Evolutionary conservation across 92 coral and sea anemone species (phyloP).

Genomic region (Epizoanthus illoricatus): DNA sequence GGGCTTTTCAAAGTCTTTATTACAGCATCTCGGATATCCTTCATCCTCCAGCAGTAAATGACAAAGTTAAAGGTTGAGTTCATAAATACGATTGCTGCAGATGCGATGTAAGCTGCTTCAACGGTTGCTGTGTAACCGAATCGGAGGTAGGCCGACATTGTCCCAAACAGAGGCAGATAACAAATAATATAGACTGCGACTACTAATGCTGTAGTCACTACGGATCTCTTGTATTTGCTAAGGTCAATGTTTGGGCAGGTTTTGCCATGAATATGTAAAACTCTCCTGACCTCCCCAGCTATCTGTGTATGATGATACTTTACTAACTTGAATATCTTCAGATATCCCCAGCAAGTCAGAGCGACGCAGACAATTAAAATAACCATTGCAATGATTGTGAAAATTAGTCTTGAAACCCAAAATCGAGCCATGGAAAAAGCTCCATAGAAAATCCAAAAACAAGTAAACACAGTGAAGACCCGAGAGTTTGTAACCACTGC

Average conservation of each 20-base stretch:
- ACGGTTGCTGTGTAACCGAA: not conserved
- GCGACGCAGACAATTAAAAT: not conserved
- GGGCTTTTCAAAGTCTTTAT: not conserved
- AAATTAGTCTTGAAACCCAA: not conserved
- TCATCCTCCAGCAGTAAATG: conserved; percentile 1
- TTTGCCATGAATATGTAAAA: not conserved
- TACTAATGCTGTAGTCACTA: not conserved
- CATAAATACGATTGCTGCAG: not conserved
- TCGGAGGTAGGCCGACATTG: not conserved
- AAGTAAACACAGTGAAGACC: not conserved
- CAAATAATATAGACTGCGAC: not conserved
- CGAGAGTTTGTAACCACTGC: not conserved
- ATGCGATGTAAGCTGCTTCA: not conserved
- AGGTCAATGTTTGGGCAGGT: not conserved
- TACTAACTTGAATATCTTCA: not conserved
- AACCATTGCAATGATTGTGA: not conserved
- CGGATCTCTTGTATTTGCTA: not conserved
- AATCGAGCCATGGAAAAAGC: not conserved
- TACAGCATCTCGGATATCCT: not conserved
- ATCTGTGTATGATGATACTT: not conserved
- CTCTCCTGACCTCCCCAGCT: not conserved
- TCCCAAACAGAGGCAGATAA: not conserved
- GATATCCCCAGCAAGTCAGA: too few species aligned
- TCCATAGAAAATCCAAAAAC: not conserved
- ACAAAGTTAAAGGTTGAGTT: not conserved